Evolutionary conservation across 2,797 vertebrate species (phyloP).

Genomic region (Alauda arvensis): DNA sequence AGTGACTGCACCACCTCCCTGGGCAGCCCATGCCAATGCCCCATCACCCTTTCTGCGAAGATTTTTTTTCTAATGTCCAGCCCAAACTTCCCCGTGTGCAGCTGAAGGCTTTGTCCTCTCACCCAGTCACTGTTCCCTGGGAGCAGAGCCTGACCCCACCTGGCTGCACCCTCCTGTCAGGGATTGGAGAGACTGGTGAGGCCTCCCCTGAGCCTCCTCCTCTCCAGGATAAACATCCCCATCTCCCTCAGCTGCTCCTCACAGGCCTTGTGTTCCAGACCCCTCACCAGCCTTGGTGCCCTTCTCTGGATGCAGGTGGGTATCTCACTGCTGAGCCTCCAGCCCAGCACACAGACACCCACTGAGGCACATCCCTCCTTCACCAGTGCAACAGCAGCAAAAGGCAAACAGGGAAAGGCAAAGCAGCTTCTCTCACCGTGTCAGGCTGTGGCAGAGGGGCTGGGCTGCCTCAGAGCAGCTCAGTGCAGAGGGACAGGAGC

Average conservation of each 20-base stretch:
- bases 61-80: too few relatives aligned
- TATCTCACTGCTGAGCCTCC: background rate
- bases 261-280: background rate
- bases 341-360: background rate
- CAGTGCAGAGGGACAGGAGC: background rate
- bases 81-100: background rate
- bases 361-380: background rate
- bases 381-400: background rate
- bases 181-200: background rate
- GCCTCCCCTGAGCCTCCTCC: background rate
- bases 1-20: background rate
- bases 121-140: fast-evolving
- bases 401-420: constrained; percentile 5
- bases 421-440: background rate
- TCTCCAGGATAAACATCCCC: background rate
- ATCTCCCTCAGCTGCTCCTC: background rate
- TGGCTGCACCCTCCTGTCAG: background rate
- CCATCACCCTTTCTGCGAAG: fast-evolving
- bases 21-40: background rate
- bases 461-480: background rate
- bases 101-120: background rate
- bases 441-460: background rate
- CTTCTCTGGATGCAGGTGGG: background rate
- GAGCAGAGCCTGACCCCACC: background rate
- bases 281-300: background rate